Conservation (phyloP, 2,113 vertebrate species). For the Etheostoma spectabile region DNA sequence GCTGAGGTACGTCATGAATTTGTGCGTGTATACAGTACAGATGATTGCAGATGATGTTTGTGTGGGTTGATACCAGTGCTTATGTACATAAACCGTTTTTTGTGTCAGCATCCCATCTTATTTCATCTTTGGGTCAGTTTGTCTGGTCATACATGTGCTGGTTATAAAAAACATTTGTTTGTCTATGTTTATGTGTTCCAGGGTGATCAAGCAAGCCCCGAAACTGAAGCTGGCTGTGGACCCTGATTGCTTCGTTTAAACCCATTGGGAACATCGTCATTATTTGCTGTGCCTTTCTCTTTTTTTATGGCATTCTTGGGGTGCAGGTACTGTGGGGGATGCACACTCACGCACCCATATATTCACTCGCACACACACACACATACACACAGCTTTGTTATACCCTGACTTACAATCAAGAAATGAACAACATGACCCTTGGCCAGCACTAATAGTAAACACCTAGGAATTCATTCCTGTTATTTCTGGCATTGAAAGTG, state of each 20-base stretch:
- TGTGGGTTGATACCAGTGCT: neutral
- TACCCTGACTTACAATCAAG: no score
- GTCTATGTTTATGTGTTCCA: constrained; percentile 56
- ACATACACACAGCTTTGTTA: no score
- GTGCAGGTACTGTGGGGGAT: constrained; percentile 87
- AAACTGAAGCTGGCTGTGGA: constrained; percentile 93
- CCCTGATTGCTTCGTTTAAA: constrained; percentile 90
- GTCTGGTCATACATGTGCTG: neutral
- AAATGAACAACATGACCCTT: neutral
- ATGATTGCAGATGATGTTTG: constrained; percentile 1
- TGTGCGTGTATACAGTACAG: neutral
- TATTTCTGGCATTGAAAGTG: neutral
- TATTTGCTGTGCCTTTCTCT: constrained; percentile 93
- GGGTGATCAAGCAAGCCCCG: constrained; percentile 91
- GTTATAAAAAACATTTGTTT: neutral
- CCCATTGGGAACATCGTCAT: constrained; percentile 93
- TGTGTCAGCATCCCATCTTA: no score
- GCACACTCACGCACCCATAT: neutral
- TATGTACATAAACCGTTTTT: neutral
- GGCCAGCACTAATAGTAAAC: neutral
- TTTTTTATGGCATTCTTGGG: constrained; percentile 92
- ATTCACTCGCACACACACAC: no score
- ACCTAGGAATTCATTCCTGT: neutral
- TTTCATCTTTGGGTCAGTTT: neutral
- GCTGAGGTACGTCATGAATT: constrained; percentile 81